phyloP scores from a whole-genome alignment of 2,888 invertebrate species.

The Andrena hattorfiana region DNA sequence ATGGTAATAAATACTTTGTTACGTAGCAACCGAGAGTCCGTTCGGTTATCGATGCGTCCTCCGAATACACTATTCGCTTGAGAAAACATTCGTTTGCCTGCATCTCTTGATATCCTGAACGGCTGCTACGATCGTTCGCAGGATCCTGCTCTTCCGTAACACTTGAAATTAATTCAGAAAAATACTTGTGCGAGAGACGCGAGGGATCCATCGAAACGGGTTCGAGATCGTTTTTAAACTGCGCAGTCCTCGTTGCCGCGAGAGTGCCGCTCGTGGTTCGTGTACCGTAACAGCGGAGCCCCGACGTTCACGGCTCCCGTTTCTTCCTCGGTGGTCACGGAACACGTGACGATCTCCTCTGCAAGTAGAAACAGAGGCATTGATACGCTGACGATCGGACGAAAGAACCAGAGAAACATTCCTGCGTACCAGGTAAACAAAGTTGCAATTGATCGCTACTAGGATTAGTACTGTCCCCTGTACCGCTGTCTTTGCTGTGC shows the following conservation, averaged over 20 bases:
- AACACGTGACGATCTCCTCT: conserved; percentile 78
- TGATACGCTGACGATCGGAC: background rate
- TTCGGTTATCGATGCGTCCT: conserved; percentile 1
- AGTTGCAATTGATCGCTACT: conserved; percentile 88
- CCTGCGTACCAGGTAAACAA: conserved; percentile 80
- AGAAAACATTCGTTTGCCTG: background rate
- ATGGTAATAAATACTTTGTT: conserved; percentile 32
- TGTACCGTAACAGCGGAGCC: conserved; percentile 81
- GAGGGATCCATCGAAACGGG: background rate
- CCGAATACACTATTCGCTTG: background rate
- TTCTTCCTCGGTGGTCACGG: conserved; percentile 79
- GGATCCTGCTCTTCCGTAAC: background rate
- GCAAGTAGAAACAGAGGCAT: conserved; percentile 26
- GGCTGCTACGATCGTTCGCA: background rate
- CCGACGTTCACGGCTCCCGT: conserved; percentile 74
- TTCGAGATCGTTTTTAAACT: conserved; percentile 48
- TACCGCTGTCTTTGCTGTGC: conserved; percentile 93
- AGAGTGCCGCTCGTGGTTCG: conserved; percentile 82
- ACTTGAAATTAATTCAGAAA: background rate
- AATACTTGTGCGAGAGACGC: conserved; percentile 1
- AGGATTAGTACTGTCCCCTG: conserved; percentile 92
- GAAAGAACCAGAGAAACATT: background rate
- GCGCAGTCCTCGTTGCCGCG: conserved; percentile 67
- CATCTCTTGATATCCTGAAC: background rate
- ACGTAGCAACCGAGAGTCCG: background rate